Base-by-base conservation (phyloP, 2,113 vertebrate genomes). In the Pica pica region DNA sequence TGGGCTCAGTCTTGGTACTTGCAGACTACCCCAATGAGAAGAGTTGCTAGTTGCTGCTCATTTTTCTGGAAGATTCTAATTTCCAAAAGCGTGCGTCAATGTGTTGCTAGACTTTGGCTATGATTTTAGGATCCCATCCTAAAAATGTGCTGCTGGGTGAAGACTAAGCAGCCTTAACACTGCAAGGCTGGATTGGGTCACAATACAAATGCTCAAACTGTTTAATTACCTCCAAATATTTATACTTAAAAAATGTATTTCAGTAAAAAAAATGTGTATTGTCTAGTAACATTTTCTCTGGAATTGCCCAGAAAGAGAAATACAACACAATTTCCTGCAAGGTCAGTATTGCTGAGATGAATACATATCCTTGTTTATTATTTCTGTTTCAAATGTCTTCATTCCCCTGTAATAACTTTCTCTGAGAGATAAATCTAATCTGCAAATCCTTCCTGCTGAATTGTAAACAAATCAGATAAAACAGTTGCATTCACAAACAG, bases 351-450 rank as follows among this genome's bases (percentile, higher is more conserved):
- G 16, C 71, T 85, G 61, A 95, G 46, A 91, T 80, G 60, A 89
- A 92, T 87, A 68, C 28, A 74, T 61, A 82, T 68, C 65, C 47
- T 65, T 96, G 80, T 95, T 97, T 96, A 95, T 93, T 89, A 85
- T 91, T 95, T 94, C 87, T 94, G 56, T 85, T 83, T 68, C 74
- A 80, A 81, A 87, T 8, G 30, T 53, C 53, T 89, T 78, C 69
- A 79, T 92, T 92, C 47, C 19, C 75, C 63, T 89, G 42, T 83
- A 93, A 97, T 83, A 95, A 93, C 73, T 74, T 89, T 91, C 47
- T 75, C 57, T 60, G 33, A 77, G 80, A 89, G 52, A 92, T 63
- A 93, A 93, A 93, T 93, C 77, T 92, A 83, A 69, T 96, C 91
- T 96, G 71, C 69, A 90, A 47, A 87, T 88, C 57, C 77, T 94